A percentile compares a stretch with the other conserved stretches of the same genome.
These are phyloP conservation scores for Nomada ruficornis DNA, from an alignment of 2,888 invertebrate genomes.

Conservation along the genomic window DNA sequence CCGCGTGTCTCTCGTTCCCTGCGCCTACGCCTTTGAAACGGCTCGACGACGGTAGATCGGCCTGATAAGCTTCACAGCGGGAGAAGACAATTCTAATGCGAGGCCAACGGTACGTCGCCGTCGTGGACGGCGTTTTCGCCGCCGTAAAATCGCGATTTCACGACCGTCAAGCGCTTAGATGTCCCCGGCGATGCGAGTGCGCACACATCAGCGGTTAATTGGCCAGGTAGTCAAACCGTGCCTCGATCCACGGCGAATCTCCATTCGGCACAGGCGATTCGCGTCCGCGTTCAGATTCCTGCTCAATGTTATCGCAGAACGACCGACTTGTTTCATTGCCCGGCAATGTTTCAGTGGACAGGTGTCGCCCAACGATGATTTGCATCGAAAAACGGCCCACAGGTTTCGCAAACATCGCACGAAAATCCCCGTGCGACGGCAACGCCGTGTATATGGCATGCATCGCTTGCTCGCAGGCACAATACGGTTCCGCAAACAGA, in stretches of 20 bases:
- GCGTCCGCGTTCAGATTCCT: not conserved
- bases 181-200: not conserved
- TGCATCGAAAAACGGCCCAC: not conserved
- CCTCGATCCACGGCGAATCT: not conserved
- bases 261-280: not conserved
- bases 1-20: not conserved
- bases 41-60: not conserved
- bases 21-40: not conserved
- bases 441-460: not conserved
- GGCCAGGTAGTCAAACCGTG: conserved; percentile 6
- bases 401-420: conserved; percentile 19
- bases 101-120: not conserved
- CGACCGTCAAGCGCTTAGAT: not conserved
- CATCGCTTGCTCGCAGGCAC: not conserved
- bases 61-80: not conserved
- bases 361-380: conserved; percentile 9
- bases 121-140: not conserved
- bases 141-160: conserved; percentile 18
- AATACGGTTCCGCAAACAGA: conserved; percentile 12
- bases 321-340: not conserved
- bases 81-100: not conserved
- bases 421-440: not conserved
- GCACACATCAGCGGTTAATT: conserved; percentile 10
- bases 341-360: not conserved
- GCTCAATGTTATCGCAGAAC: no score